phyloP scores from a whole-genome alignment of 53 echinoderm and acorn worm genomes.

The Luidia sarsii region DNA sequence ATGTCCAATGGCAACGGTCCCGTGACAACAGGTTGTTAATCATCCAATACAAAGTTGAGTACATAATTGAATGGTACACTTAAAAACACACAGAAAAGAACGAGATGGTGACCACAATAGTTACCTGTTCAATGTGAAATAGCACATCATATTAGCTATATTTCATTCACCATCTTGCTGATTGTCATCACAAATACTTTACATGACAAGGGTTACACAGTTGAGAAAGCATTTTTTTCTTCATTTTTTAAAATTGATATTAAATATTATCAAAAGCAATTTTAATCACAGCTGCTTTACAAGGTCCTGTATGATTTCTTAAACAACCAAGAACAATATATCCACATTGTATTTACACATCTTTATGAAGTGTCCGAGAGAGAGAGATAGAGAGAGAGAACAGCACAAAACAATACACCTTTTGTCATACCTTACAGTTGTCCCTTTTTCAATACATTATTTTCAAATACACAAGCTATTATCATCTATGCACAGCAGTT shows the following conservation, averaged over 20 bases:
- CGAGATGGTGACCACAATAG: no score
- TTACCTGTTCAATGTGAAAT: slow-evolving; percentile 3
- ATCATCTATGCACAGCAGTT: slow-evolving; percentile 19
- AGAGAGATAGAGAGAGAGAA: background rate
- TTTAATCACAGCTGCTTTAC: slow-evolving; percentile 38
- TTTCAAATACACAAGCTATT: slow-evolving; percentile 2
- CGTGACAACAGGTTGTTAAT: no score
- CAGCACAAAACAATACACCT: slow-evolving; percentile 8
- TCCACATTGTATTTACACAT: slow-evolving; percentile 44
- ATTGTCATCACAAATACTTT: slow-evolving; percentile 27
- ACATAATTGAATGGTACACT: no score
- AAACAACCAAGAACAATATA: slow-evolving; percentile 43
- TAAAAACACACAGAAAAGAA: no score
- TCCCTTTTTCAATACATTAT: background rate
- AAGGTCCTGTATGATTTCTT: background rate
- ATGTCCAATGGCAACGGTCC: no score
- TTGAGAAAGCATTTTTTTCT: slow-evolving; percentile 4
- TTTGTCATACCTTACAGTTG: background rate
- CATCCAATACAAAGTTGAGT: no score
- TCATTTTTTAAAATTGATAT: no score
- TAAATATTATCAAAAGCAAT: slow-evolving; percentile 40
- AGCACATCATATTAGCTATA: slow-evolving; percentile 4
- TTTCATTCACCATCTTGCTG: slow-evolving; percentile 8
- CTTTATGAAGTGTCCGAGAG: no score
- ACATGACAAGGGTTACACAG: slow-evolving; percentile 25